Evolutionary conservation across 2,888 invertebrate genomes (phyloP), one percentile per base, ranked within the genome.

Genomic region (Scrobipalpa atriplicella): DNA sequence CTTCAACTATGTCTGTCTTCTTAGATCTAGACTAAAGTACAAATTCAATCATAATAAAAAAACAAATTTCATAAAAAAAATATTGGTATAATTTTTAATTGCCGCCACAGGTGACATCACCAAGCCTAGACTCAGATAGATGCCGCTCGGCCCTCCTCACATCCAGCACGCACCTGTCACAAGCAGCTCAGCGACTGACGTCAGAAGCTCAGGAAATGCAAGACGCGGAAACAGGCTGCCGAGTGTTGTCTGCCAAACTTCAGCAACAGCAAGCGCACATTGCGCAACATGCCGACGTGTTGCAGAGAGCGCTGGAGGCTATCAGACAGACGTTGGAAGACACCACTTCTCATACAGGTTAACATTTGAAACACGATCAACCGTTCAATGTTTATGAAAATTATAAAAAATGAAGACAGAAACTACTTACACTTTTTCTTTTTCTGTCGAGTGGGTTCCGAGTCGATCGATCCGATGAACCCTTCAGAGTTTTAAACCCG

Each of bases 251-350:
- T 2, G 62, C 52, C 6, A 52, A 66, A 52, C 65, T 66, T 11
- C 72, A 72, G 47, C 39, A 63, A 16, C 66, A 60, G 18, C 67
- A 52, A 47, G 72, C 39, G 36, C 60, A 67, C 18, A 68, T 78
- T 56, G 69, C 72, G 5, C 67, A 61, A 3, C 69, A 75, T 2
- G 71, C 69, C 0, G 54, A 69, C 11, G 67, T 74, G 18, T 68
- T 85, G 66, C 72, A 77, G 41, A 67, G 70, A 0, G 71, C 73
- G 10, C 58, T 83, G 10, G 69, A 75, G 0, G 70, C 72, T 36
- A 67, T 83, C 10, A 70, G 68, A 60, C 67, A 66, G 0, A 77
- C 76, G 79, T 62, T 66, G 62, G 18, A 62, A 10, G 62, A 62
- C 0, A 6, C 43, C 0, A 16, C 16, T 8, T 61, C 65, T n/a